Conservation (phyloP, 2,797 vertebrate species). For the Cirrhinus molitorella region DNA sequence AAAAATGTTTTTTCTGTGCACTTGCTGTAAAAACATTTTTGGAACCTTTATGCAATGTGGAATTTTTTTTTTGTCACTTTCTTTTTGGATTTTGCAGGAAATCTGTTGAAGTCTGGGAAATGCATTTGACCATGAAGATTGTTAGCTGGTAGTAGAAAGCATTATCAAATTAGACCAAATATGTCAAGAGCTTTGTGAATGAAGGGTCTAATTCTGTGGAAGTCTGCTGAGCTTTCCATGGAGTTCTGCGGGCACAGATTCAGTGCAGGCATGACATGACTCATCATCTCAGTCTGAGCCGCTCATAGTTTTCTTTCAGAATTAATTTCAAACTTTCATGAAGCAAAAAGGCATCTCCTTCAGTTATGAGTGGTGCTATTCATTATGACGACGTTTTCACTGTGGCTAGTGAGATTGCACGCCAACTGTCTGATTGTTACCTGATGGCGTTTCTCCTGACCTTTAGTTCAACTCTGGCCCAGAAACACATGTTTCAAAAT, state of each 20-base stretch:
- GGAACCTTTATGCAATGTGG: background rate
- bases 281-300: background rate
- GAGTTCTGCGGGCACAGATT: background rate
- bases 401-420: background rate
- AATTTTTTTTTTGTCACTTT: background rate
- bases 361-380: background rate
- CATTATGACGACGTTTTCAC: background rate
- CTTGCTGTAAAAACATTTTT: background rate
- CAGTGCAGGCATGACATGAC: background rate
- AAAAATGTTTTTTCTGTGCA: background rate
- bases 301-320: background rate
- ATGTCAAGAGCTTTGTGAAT: background rate
- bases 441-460: conserved; percentile 36
- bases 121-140: background rate
- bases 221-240: background rate
- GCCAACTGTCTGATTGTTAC: background rate
- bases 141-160: background rate
- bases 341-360: background rate
- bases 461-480: conserved; percentile 47
- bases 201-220: background rate
- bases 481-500: background rate
- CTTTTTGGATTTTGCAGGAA: background rate
- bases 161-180: background rate
- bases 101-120: background rate
- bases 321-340: background rate